phyloP scores from a whole-genome alignment of 2,113 vertebrate species.

The Colius striatus region DNA sequence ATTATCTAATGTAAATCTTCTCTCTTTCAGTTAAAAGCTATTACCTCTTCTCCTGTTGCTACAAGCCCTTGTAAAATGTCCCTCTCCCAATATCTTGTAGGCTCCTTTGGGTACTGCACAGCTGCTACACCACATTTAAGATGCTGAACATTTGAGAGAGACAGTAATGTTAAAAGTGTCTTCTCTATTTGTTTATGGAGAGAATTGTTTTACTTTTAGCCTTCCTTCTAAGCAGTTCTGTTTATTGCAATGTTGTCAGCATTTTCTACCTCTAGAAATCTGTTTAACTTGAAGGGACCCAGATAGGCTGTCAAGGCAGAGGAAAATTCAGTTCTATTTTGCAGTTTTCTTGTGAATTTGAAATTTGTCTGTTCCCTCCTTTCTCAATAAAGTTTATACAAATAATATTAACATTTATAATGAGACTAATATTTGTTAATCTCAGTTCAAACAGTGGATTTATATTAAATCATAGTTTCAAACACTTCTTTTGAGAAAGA shows the following conservation, averaged over 20 bases:
- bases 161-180: not conserved
- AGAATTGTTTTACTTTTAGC: constrained; percentile 18
- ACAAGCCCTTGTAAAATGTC: no score
- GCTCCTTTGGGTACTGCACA: no score
- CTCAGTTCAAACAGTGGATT: constrained; percentile 57
- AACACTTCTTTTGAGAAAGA: not conserved
- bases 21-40: no score
- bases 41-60: no score
- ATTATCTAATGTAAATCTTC: no score
- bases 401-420: constrained; percentile 37
- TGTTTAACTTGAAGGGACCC: constrained; percentile 23
- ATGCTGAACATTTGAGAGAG: not conserved
- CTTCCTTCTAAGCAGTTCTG: not conserved
- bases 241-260: constrained; percentile 26
- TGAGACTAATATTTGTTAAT: constrained; percentile 65
- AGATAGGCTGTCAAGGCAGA: not conserved
- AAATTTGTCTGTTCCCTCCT: not conserved
- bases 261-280: constrained; percentile 24
- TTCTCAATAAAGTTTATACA: constrained; percentile 34
- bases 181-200: constrained; percentile 41
- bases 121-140: not conserved
- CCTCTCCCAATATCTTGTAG: no score
- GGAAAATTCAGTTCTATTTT: constrained; percentile 3
- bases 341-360: constrained; percentile 14
- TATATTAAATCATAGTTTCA: constrained; percentile 29